Percentiles rank a stretch among this genome's conserved stretches.
phyloP scores from a whole-genome alignment of 2,113 vertebrate genomes.

The Neopipo cinnamomea region DNA sequence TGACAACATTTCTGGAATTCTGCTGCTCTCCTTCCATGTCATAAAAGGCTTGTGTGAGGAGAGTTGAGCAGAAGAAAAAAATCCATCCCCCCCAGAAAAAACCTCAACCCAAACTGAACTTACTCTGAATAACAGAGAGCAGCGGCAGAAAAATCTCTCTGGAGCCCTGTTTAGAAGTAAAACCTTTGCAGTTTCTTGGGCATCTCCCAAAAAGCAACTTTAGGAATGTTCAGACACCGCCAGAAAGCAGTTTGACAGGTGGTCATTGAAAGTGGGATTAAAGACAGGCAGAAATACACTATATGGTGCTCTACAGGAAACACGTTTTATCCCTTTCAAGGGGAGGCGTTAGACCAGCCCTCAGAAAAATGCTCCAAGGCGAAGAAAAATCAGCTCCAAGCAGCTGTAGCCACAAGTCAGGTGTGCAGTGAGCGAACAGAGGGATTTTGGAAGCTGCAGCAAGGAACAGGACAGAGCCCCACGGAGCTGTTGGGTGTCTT shows the following conservation, averaged over 20 bases:
- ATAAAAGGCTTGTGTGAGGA: not conserved
- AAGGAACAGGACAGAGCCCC: not conserved
- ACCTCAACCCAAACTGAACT: not conserved
- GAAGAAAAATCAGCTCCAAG: not conserved
- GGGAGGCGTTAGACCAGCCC: not conserved
- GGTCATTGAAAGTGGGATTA: not conserved
- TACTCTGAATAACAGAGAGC: not conserved
- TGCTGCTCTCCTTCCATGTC: not conserved
- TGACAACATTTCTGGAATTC: not conserved
- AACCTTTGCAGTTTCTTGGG: not conserved
- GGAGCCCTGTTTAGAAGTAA: not conserved
- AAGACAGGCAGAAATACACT: not conserved
- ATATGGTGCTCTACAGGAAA: not conserved
- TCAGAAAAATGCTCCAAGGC: not conserved
- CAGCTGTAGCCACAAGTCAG: not conserved
- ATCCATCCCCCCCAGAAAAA: not conserved
- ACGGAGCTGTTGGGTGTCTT: fast-evolving
- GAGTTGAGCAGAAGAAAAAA: not conserved
- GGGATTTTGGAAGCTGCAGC: not conserved
- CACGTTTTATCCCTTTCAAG: not conserved
- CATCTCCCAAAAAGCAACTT: not conserved
- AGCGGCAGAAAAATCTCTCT: not conserved
- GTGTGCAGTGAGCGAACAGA: fast-evolving
- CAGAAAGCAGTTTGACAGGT: not conserved
- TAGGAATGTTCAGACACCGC: not conserved